Percentiles rank a stretch among this genome's conserved stretches.
These are phyloP conservation scores for Eilema depressum DNA, from an alignment of 2,888 invertebrate genomes.

Conservation along the genomic window DNA sequence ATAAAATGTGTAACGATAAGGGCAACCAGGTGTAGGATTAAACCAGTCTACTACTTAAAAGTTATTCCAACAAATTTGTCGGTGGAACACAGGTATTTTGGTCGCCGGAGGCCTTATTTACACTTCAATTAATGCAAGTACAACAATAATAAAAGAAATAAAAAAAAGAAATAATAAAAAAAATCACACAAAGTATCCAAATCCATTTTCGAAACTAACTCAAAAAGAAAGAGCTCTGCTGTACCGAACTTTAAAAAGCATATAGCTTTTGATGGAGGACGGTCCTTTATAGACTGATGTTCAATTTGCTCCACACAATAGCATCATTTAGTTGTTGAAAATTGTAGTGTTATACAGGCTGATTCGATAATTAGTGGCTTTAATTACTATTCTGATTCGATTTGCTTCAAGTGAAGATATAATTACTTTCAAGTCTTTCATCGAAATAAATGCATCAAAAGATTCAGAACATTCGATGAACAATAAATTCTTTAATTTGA, in stretches of 20 bases:
- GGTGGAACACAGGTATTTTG: too few species aligned
- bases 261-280: constrained; percentile 17
- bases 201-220: neutral
- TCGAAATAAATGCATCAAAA: constrained; percentile 11
- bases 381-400: constrained; percentile 54
- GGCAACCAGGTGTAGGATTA: neutral
- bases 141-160: too few species aligned
- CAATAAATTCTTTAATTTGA: constrained; percentile 24
- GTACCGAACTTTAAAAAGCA: neutral
- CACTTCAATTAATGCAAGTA: too few species aligned
- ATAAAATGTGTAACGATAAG: too few species aligned
- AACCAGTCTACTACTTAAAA: too few species aligned
- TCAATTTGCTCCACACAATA: constrained; percentile 44
- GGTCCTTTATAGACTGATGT: constrained; percentile 21
- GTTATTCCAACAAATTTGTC: too few species aligned
- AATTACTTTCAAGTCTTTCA: constrained; percentile 37
- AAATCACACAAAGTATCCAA: neutral
- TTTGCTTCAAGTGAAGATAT: constrained; percentile 40
- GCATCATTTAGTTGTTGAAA: constrained; percentile 37
- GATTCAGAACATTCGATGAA: constrained; percentile 15
- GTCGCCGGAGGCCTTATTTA: too few species aligned
- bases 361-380: constrained; percentile 63
- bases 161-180: too few species aligned
- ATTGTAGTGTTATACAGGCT: constrained; percentile 39
- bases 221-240: neutral